Evolutionary conservation across 2,888 invertebrate species (phyloP).

Genomic region (Andrena haemorrhoa): DNA sequence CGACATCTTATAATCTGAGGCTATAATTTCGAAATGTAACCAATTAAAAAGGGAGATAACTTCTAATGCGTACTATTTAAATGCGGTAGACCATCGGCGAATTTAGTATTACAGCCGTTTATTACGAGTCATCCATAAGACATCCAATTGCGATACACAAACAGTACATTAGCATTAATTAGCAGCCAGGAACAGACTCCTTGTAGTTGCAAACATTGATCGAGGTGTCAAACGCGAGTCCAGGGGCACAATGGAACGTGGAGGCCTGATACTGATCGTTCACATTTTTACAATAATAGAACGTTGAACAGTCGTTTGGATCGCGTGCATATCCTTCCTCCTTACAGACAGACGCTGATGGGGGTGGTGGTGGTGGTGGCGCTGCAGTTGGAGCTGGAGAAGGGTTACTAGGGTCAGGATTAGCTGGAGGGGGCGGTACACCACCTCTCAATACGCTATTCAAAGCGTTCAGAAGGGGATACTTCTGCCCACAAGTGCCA

Average conservation of each 20-base stretch:
- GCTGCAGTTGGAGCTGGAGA: constrained; percentile 21
- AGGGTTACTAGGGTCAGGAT: background rate
- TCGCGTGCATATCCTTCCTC: constrained; percentile 84
- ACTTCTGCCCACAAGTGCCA: constrained; percentile 87
- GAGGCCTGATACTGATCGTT: background rate
- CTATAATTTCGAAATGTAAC: too few species aligned
- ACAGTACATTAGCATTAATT: background rate
- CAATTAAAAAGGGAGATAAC: too few species aligned
- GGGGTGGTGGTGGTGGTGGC: constrained; percentile 28
- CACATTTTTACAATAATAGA: constrained; percentile 83
- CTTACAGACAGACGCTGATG: constrained; percentile 77
- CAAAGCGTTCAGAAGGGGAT: constrained; percentile 88
- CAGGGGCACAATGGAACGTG: constrained; percentile 81
- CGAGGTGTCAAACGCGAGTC: constrained; percentile 83
- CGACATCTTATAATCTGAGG: too few species aligned
- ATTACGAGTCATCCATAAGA: background rate
- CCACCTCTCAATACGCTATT: constrained; percentile 82
- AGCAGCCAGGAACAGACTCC: constrained; percentile 30
- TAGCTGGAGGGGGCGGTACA: background rate
- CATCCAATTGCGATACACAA: background rate
- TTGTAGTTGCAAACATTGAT: constrained; percentile 84
- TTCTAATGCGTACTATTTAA: too few species aligned
- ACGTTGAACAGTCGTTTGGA: constrained; percentile 83
- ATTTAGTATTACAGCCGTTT: background rate
- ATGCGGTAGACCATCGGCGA: too few species aligned